Percentiles rank a stretch among this genome's conserved stretches.
Conservation (phyloP, 2,113 vertebrate genomes). For the Syngnathus floridae region DNA sequence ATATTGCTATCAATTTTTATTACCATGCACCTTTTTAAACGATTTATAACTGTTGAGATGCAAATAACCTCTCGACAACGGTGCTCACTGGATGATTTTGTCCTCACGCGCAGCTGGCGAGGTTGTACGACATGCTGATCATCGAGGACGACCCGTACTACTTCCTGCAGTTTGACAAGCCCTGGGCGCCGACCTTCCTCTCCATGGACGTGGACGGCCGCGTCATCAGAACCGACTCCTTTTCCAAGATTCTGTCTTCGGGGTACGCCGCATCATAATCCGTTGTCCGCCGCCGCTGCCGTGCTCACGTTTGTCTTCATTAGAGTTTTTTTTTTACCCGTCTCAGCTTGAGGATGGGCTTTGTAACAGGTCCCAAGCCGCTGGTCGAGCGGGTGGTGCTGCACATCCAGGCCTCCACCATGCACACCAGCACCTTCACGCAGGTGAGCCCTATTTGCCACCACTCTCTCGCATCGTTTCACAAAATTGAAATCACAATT, state of each 20-base stretch:
- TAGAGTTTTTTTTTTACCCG: background rate
- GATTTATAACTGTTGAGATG: too few relatives aligned
- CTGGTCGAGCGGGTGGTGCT: conserved; percentile 82
- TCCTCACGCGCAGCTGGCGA: conserved; percentile 76
- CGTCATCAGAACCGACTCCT: conserved; percentile 71
- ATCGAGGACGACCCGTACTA: conserved; percentile 98
- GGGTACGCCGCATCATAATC: conserved; percentile 56
- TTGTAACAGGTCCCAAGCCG: conserved; percentile 86
- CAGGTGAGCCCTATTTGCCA: conserved; percentile 72
- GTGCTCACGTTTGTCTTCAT: background rate
- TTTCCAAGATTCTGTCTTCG: conserved; percentile 78
- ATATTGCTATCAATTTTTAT: too few relatives aligned
- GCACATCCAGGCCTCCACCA: conserved; percentile 84
- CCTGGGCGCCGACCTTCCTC: conserved; percentile 71
- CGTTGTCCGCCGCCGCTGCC: background rate
- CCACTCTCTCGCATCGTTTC: too few relatives aligned
- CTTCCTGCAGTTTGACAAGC: conserved; percentile 89
- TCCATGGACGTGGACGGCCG: conserved; percentile 73
- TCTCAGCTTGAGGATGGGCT: conserved; percentile 83
- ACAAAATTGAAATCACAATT: too few relatives aligned
- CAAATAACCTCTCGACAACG: too few relatives aligned
- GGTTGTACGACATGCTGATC: conserved; percentile 87
- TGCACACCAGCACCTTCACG: conserved; percentile 87
- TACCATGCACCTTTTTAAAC: too few relatives aligned
- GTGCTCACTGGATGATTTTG: background rate